Evolutionary conservation across 2,797 vertebrate species (phyloP), one percentile per base, ranked within the genome.

Genomic region (Megaceryle alcyon): DNA sequence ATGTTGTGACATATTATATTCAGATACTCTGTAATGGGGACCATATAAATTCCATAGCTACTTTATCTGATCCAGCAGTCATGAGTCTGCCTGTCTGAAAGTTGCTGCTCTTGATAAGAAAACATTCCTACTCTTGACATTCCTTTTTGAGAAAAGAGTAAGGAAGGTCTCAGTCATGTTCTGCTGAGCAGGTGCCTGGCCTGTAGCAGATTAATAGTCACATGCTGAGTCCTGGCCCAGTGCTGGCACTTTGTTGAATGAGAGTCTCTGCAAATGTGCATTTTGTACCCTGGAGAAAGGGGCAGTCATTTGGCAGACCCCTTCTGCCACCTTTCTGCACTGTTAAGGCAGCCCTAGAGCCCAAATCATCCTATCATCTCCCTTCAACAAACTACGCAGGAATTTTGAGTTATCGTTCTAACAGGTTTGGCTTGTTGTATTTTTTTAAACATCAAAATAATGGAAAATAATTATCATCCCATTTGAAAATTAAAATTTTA

Each of bases 11-110:
- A 94, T 19, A 82, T 94, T 90, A 93, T 82, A 84, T 84, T 90
- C 83, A 80, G 70, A 78, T 93, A 1, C 33, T 77, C 57, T 49
- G 51, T 73, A 31, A 75, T 33, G 64, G 64, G 82, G 88, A 94
- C 86, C 83, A 94, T 97, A 95, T 80, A 96, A 95, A 95, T 97
- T 96, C 96, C 96, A 59, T 5, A 48, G 80, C 59, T 82, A 43
- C 88, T 95, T 95, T 96, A 95, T 92, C 96, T 96, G 94, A 95
- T 96, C 10, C 91, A 21, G 70, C 81, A 94, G 88, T 86, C 88
- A 15, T 90, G 91, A 94, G 90, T 46, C 81, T 92, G 92, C 95
- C 96, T 96, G 96, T 46, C 95, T 70, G 79, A 95, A 48, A 94
- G 69, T 3, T 66, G 87, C 84, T 91, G 79, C 66, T 70, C 63